Evolutionary conservation across 2,113 vertebrate species (phyloP).

Genomic region (Austrofundulus limnaeus): DNA sequence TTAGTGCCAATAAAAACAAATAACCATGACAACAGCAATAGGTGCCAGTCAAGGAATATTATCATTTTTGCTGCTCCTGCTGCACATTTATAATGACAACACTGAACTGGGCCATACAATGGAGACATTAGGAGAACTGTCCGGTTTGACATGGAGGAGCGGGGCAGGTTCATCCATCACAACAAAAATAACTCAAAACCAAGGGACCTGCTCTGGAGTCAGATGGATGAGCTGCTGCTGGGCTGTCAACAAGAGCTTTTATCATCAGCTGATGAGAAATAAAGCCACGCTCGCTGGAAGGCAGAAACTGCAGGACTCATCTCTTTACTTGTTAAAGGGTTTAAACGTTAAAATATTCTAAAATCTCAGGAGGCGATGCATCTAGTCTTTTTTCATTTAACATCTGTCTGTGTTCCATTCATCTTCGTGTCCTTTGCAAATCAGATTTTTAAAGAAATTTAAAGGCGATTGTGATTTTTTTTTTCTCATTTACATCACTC

Average conservation of each 20-base stretch:
- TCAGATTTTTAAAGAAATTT: too few relatives aligned
- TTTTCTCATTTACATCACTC: background rate
- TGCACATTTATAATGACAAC: slow-evolving; percentile 3
- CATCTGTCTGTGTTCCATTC: too few relatives aligned
- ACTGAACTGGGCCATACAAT: slow-evolving; percentile 18
- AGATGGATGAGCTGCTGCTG: slow-evolving; percentile 17
- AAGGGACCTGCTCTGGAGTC: slow-evolving; percentile 35
- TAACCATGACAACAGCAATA: slow-evolving; percentile 11
- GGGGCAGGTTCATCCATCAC: slow-evolving; percentile 39
- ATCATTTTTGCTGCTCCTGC: slow-evolving; percentile 27
- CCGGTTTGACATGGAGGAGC: slow-evolving; percentile 14
- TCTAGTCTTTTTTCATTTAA: background rate
- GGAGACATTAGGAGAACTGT: slow-evolving; percentile 37
- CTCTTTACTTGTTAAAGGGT: slow-evolving; percentile 2
- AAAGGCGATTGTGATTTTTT: too few relatives aligned
- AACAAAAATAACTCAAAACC: slow-evolving; percentile 32
- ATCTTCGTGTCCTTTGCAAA: too few relatives aligned
- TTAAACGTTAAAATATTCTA: background rate
- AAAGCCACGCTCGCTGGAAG: slow-evolving; percentile 20
- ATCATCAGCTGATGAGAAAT: slow-evolving; percentile 38
- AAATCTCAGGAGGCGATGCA: background rate
- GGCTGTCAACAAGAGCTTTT: slow-evolving; percentile 42
- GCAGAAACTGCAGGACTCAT: slow-evolving; percentile 21
- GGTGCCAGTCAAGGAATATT: slow-evolving; percentile 42
- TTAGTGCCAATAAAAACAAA: background rate